Evolutionary conservation across 1,140 invertebrate genomes (phyloP), one percentile per base, ranked within the genome.

Genomic region (Brachystomella parvula): DNA sequence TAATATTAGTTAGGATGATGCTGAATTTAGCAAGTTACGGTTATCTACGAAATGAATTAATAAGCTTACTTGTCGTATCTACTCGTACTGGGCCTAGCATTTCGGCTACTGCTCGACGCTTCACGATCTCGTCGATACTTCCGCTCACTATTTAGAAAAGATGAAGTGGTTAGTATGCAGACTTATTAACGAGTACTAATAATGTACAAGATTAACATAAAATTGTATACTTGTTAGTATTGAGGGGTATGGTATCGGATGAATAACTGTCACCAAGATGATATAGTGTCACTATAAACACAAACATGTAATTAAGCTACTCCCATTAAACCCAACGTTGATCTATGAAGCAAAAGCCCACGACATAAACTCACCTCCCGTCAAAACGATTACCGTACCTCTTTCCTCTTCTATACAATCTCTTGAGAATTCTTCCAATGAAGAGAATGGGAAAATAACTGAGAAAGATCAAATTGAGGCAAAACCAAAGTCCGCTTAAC

Each of bases 81-180:
- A 24, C 49, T 53, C 12, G 49, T 53, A 24, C 49, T 53, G 49
- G 49, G 49, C 24, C 49, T 15, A 12, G 12, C 49, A 15, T 24
- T 53, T 24, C 49, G 49, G 15, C 49, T 19, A n/a, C n/a, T n/a
- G n/a, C n/a, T n/a, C n/a, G n/a, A n/a, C n/a, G n/a, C n/a, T n/a
- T n/a, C n/a, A n/a, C n/a, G n/a, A n/a, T n/a, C n/a, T n/a, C 24
- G 49, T 26, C 49, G 49, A 53, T 53, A 53, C 49, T 53, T 53
- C 9, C 21, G 49, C 24, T 53, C 49, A 53, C 49, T 53, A 53
- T 17, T 53, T 53, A 53, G 12, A 53, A 9, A n/a, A n/a, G n/a
- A n/a, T n/a, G n/a, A n/a, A n/a, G n/a, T n/a, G n/a, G n/a, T n/a
- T n/a, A n/a, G n/a, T n/a, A n/a, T n/a, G n/a, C n/a, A n/a, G n/a